Base-by-base conservation (phyloP, 2,113 vertebrate species). In the Pyrgilauda ruficollis region DNA sequence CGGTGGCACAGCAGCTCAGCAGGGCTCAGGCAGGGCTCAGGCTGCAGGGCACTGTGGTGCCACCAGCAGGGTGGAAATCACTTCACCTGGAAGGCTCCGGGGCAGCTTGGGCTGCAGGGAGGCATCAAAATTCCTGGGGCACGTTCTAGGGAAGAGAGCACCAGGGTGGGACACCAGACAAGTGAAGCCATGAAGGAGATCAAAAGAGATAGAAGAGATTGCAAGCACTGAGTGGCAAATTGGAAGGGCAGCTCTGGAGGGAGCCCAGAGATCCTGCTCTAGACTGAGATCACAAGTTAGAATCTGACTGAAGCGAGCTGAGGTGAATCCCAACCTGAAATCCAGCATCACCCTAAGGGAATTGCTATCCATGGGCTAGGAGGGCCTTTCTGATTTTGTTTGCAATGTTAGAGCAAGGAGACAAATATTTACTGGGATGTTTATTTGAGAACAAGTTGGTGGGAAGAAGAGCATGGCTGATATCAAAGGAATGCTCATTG, bases 361-460 rank as follows among this genome's bases (percentile, higher is more conserved):
- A 77, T 21, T n/a, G 18, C 69, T 88, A 26, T 66, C 75, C 74
- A 53, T 15, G 41, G 82, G 41, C 58, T 23, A 63, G 55, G 50
- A 83, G 43, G 35, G 76, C 26, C 73, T 90, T 78, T 66, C 64
- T 88, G 15, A 23, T 87, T 89, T 90, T 82, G 64, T 89, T 90
- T 86, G 87, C 44, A 87, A 78, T 50, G 35, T 67, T 3, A 1
- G 59, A 90, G 76, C 52, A 92, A 90, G 90, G 83, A 90, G 95
- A 59, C 86, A 95, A 96, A 93, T 92, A 96, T 96, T 93, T 96
- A 92, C 88, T 93, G 96, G 49, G 73, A 90, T 94, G 94, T 95
- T 96, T 93, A 94, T 96, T 95, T 94, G 92, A 96, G 96, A 92
- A 96, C 92, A 90, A 95, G 92, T 87, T 68, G 90, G 93, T 95